phyloP scores from a whole-genome alignment of 2,888 invertebrate species.

The Bedellia somnulentella region DNA sequence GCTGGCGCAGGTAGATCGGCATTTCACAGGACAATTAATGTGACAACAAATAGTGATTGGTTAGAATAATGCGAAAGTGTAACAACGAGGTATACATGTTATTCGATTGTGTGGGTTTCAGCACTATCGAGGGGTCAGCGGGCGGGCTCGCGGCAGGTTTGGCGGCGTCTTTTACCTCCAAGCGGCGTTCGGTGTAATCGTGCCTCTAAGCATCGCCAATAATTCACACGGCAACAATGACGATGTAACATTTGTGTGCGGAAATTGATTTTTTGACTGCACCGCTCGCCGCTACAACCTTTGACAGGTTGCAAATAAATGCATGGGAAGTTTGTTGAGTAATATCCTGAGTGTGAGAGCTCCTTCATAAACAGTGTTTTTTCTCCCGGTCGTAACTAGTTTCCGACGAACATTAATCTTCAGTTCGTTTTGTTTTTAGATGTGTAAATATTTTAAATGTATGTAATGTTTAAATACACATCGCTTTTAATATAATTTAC shows the following conservation, averaged over 20 bases:
- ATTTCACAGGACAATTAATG: constrained; percentile 28
- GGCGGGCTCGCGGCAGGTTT: constrained; percentile 30
- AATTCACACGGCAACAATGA: constrained; percentile 54
- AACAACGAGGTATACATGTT: constrained; percentile 36
- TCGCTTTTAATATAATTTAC: too few relatives aligned
- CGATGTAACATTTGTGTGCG: constrained; percentile 54
- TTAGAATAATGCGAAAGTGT: constrained; percentile 29
- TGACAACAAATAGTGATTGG: constrained; percentile 24
- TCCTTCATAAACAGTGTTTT: too few relatives aligned
- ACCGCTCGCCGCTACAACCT: constrained; percentile 36
- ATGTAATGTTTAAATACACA: too few relatives aligned
- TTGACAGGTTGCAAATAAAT: constrained; percentile 40
- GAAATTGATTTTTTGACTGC: constrained; percentile 53
- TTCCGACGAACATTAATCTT: too few relatives aligned
- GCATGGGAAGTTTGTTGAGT: constrained; percentile 31
- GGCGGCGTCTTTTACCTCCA: constrained; percentile 26
- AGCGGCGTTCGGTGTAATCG: too few relatives aligned
- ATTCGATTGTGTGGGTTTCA: constrained; percentile 46
- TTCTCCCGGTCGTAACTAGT: too few relatives aligned
- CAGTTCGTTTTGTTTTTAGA: too few relatives aligned
- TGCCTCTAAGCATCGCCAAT: constrained; percentile 26
- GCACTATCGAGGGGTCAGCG: constrained; percentile 39
- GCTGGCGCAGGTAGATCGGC: too few relatives aligned
- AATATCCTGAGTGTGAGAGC: constrained; percentile 17
- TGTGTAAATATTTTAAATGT: too few relatives aligned